Conservation (phyloP, 1,140 invertebrate genomes). For the Cydia amplana region DNA sequence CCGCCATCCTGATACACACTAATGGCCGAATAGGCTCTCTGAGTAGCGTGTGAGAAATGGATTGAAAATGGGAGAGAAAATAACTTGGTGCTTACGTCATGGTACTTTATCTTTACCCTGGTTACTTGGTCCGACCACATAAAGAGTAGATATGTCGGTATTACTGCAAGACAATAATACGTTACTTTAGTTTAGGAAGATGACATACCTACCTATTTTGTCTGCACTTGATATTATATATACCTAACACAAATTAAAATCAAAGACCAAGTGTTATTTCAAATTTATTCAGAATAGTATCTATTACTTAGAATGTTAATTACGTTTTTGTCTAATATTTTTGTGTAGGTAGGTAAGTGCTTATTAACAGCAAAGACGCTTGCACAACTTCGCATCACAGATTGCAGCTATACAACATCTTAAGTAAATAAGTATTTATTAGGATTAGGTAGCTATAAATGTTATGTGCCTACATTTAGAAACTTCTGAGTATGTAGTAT, state of each 20-base stretch:
- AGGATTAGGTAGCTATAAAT: background rate
- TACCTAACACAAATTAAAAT: background rate
- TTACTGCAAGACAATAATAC: background rate
- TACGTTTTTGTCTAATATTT: too few species aligned
- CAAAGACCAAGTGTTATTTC: background rate
- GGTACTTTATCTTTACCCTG: background rate
- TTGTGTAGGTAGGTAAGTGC: too few species aligned
- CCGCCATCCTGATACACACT: too few species aligned
- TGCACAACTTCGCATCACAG: background rate
- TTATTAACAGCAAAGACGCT: too few species aligned
- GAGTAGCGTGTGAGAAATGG: slow-evolving; percentile 34
- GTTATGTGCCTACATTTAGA: background rate
- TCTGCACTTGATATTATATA: background rate
- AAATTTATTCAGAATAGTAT: too few species aligned
- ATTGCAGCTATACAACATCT: background rate
- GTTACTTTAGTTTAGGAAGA: background rate
- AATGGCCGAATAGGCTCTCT: slow-evolving; percentile 33
- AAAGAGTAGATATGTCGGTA: background rate
- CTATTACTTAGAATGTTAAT: too few species aligned
- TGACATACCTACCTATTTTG: background rate
- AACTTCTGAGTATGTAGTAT: too few species aligned
- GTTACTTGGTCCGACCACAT: slow-evolving; percentile 9
- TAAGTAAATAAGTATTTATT: background rate
- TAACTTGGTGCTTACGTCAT: slow-evolving; percentile 19
- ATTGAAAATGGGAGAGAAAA: slow-evolving; percentile 31